These are phyloP conservation scores for Trachymyrmex cornetzi DNA, from an alignment of 1,140 invertebrate species.

Conservation along the genomic window DNA sequence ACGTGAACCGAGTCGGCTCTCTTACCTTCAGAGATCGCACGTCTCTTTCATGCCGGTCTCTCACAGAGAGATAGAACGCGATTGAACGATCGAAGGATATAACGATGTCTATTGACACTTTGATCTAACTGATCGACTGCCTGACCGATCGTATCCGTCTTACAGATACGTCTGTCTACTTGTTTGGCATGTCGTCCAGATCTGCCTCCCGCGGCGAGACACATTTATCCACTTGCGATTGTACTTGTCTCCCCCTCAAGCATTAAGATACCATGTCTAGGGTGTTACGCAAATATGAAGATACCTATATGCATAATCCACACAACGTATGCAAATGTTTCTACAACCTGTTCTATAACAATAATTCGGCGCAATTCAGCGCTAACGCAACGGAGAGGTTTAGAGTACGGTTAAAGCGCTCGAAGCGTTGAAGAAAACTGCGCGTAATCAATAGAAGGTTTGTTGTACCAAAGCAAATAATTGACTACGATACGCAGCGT, in stretches of 20 bases:
- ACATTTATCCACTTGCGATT: constrained; percentile 30
- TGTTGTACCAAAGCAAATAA: constrained; percentile 7
- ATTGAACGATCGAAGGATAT: not conserved
- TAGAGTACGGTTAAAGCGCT: not conserved
- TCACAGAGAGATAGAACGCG: constrained; percentile 12
- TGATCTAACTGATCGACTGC: constrained; percentile 8
- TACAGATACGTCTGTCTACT: constrained; percentile 11
- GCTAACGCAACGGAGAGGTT: not conserved
- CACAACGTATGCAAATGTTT: constrained; percentile 9
- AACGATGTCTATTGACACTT: constrained; percentile 25
- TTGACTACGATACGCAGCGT: not conserved
- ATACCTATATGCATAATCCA: not conserved
- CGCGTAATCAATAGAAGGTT: not conserved
- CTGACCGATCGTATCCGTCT: constrained; percentile 32
- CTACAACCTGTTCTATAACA: not conserved
- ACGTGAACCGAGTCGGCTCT: constrained; percentile 20
- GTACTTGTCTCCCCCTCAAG: not conserved
- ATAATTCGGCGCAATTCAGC: constrained; percentile 18
- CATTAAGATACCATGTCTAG: not conserved
- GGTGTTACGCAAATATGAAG: constrained; percentile 3
- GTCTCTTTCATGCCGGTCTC: not conserved
- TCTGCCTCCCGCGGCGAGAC: constrained; percentile 48
- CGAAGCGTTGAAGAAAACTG: not conserved
- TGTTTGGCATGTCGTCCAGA: constrained; percentile 30
- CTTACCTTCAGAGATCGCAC: not conserved